Evolutionary conservation across 2,797 vertebrate genomes (phyloP).

Genomic region (Peromyscus eremicus): DNA sequence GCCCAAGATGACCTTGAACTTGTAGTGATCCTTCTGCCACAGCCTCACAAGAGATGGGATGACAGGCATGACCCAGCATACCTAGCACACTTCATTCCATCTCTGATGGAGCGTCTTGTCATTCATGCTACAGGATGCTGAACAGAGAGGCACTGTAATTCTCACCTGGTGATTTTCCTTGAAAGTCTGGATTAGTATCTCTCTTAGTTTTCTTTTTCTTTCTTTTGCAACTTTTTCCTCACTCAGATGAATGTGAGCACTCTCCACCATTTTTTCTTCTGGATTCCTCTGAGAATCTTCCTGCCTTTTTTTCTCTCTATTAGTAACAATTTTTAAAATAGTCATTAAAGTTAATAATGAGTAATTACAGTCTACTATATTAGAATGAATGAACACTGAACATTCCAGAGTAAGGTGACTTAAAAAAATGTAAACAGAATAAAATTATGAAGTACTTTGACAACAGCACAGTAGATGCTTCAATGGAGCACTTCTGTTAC

Average conservation of each 20-base stretch:
- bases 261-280: constrained; percentile 69
- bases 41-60: background rate
- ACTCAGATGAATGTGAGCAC: constrained; percentile 14
- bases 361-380: constrained; percentile 14
- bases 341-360: constrained; percentile 39
- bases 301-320: constrained; percentile 89
- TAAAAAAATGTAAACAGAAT: constrained; percentile 35
- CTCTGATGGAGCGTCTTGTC: constrained; percentile 5
- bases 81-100: background rate
- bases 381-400: constrained; percentile 42
- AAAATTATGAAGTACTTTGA: constrained; percentile 42
- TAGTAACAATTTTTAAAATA: constrained; percentile 76
- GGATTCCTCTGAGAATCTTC: constrained; percentile 77
- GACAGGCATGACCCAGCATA: background rate
- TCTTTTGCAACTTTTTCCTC: constrained; percentile 82
- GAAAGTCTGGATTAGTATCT: constrained; percentile 84
- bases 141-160: constrained; percentile 54
- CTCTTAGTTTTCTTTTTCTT: constrained; percentile 82
- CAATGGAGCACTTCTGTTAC: constrained; percentile 46
- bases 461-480: constrained; percentile 29
- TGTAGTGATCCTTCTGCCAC: background rate
- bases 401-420: constrained; percentile 6
- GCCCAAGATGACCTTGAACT: background rate
- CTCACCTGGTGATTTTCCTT: constrained; percentile 86
- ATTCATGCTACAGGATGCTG: constrained; percentile 36